Conservation (phyloP, 2,113 vertebrate genomes). For the Prionailurus bengalensis region DNA sequence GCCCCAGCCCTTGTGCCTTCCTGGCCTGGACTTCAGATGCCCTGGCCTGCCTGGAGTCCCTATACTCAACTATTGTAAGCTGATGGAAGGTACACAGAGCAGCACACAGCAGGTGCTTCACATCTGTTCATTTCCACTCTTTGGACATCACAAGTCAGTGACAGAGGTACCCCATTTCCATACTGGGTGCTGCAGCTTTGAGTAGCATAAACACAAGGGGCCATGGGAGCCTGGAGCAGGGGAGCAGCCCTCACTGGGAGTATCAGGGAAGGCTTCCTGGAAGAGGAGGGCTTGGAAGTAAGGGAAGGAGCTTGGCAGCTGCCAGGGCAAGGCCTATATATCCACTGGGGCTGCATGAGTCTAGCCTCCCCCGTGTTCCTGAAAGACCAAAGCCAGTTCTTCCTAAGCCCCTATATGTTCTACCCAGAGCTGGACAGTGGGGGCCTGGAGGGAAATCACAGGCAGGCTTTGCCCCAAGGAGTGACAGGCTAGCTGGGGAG, state of each 20-base stretch:
- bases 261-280: constrained; percentile 6
- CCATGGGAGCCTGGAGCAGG: not conserved
- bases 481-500: not conserved
- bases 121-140: not conserved
- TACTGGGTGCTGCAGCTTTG: not conserved
- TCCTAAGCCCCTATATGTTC: not conserved
- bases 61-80: not conserved
- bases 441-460: not conserved
- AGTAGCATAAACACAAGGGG: not conserved
- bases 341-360: not conserved
- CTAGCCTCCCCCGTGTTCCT: not conserved
- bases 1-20: not conserved
- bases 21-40: not conserved
- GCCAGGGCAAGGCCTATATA: not conserved
- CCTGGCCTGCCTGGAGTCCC: not conserved
- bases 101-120: not conserved
- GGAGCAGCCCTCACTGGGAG: not conserved
- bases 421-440: not conserved
- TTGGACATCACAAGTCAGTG: not conserved
- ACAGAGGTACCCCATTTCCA: not conserved
- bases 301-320: not conserved
- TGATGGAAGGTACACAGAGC: not conserved
- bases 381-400: not conserved
- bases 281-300: not conserved
- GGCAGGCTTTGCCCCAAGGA: not conserved